phyloP scores from a whole-genome alignment of 2,113 vertebrate genomes.

The Chrysemys picta region DNA sequence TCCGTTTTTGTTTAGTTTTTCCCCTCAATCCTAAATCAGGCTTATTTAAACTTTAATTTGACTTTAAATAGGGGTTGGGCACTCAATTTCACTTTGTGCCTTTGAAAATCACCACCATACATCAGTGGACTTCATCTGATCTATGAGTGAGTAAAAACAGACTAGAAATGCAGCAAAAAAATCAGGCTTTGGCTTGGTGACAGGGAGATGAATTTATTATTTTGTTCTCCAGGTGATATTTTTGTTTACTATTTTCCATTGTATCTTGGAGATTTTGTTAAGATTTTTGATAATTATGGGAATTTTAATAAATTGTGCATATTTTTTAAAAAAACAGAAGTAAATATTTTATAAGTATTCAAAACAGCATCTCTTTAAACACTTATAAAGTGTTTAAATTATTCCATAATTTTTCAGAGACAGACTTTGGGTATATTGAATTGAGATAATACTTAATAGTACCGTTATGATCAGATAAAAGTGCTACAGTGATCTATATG shows the following conservation, averaged over 20 bases:
- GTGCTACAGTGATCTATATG: not conserved
- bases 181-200: not conserved
- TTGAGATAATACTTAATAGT: not conserved
- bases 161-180: not conserved
- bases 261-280: not conserved
- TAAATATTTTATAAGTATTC: not conserved
- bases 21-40: not conserved
- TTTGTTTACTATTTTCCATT: not conserved
- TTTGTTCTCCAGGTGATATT: accelerated
- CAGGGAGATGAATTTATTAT: not conserved
- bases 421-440: not conserved
- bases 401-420: not conserved
- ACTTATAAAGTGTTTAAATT: not conserved
- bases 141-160: not conserved
- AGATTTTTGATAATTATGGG: not conserved
- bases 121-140: not conserved
- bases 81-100: not conserved
- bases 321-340: not conserved
- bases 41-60: not conserved
- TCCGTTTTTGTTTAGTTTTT: not conserved
- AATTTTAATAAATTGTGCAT: not conserved
- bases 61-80: not conserved
- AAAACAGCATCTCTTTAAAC: not conserved
- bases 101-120: not conserved
- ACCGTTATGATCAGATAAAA: not conserved